These are phyloP conservation scores for Leptinotarsa lineolata DNA, from an alignment of 1,140 invertebrate genomes.

Conservation along the genomic window DNA sequence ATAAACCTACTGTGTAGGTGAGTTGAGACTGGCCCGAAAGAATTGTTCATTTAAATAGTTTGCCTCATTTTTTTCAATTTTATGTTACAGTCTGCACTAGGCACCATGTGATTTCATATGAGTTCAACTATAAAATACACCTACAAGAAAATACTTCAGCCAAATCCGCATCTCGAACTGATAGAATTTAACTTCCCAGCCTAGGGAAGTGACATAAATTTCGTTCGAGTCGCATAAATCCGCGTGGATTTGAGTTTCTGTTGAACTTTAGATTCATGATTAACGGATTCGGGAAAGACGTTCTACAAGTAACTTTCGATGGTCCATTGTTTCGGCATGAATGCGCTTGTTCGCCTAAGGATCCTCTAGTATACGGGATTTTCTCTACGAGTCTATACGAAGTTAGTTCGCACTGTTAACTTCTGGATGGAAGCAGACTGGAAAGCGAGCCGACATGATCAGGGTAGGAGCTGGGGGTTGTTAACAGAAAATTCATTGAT, in stretches of 20 bases:
- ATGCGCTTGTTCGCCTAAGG: background rate
- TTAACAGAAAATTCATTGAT: no score
- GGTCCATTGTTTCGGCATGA: slow-evolving; percentile 7
- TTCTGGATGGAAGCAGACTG: background rate
- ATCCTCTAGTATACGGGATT: background rate
- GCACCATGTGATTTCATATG: no score
- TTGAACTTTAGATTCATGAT: slow-evolving; percentile 8
- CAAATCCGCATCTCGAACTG: background rate
- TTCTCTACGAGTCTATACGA: background rate
- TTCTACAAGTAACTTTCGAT: slow-evolving; percentile 4
- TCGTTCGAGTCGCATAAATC: background rate
- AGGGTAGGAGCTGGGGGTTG: no score
- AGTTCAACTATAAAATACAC: no score
- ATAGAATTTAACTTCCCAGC: background rate
- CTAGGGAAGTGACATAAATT: slow-evolving; percentile 3
- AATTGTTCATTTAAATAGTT: no score
- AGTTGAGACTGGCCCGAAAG: no score
- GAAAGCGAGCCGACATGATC: background rate
- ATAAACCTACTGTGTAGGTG: no score
- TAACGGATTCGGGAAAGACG: slow-evolving; percentile 5
- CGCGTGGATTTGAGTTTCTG: slow-evolving; percentile 1
- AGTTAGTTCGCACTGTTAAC: background rate
- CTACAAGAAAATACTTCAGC: background rate
- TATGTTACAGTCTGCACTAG: no score
- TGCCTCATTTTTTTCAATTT: no score